Evolutionary conservation across 2,113 vertebrate genomes (phyloP).

Genomic region (Excalfactoria chinensis): DNA sequence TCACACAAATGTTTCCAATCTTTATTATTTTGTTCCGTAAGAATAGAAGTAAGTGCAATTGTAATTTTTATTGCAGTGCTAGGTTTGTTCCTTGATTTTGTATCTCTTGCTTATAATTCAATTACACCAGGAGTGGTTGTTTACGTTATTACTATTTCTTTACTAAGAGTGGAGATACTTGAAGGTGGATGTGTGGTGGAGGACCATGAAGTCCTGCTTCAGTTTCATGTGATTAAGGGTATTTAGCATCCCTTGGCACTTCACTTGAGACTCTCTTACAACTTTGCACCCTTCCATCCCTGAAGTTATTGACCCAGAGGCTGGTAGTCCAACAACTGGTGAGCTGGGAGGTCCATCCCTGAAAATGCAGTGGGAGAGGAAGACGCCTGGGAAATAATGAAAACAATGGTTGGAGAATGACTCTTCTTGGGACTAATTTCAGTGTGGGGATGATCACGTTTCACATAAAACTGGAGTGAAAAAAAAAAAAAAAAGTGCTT

Average conservation of each 20-base stretch:
- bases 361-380: not conserved
- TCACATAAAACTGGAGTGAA: not conserved
- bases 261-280: not conserved
- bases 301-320: not conserved
- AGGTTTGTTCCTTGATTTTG: not conserved
- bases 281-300: not conserved
- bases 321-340: not conserved
- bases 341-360: not conserved
- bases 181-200: not conserved
- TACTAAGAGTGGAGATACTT: not conserved
- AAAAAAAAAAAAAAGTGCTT: no score
- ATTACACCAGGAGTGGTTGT: not conserved
- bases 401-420: not conserved
- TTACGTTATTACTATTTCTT: not conserved
- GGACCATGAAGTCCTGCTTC: not conserved
- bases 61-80: not conserved
- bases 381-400: not conserved
- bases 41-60: fast-evolving
- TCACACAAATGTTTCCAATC: not conserved
- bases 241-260: not conserved
- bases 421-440: not conserved
- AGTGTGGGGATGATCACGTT: not conserved
- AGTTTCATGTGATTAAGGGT: not conserved
- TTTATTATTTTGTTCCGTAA: not conserved
- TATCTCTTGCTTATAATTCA: not conserved